Base-by-base conservation (phyloP, 2,113 vertebrate species). In the Microcebus griseorufus region DNA sequence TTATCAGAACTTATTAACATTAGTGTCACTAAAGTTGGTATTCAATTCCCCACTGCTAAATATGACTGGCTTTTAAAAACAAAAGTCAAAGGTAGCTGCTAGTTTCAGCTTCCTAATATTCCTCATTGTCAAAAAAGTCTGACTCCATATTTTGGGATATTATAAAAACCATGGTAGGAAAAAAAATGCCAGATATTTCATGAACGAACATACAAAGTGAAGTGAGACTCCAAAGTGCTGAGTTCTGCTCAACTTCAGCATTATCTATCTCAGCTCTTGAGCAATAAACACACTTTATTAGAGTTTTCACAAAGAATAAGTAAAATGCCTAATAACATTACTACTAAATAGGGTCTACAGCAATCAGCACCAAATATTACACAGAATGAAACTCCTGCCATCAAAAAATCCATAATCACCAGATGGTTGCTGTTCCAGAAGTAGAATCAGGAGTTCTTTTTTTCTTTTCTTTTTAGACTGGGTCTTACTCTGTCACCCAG, bases 341-440 rank as follows among this genome's bases (percentile, higher is more conserved):
- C 37, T 86, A 42, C 34, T 58, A 20, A 69, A 80, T 55, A 45
- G n/a, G 1, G 2, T 80, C 72, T 85, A 78, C 1, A 25, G 58
- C 65, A 78, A 79, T 62, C 55, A 72, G 53, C 5, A 14, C 64
- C 91, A 95, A 91, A 82, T 93, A 84, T 34, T 53, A 90, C 39
- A 85, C 73, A 88, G 65, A 93, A 93, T 73, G 89, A 90, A 96
- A 95, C 67, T 51, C 20, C 55, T 69, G 48, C 39, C 62, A 64
- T 88, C 39, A 78, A 64, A 95, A 96, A 94, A 6, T n/a, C 17
- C 45, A 82, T 17, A 87, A 94, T 72, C 82, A 90, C 64, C 51
- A 92, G 79, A 88, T 45, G 79, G 75, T 17, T 82, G 27, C 60
- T 75, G 18, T 84, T 94, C 90, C 88, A 45, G 85, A 97, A 91